Evolutionary conservation across 2,888 invertebrate species (phyloP).

Genomic region (Zeuzera pyrina): DNA sequence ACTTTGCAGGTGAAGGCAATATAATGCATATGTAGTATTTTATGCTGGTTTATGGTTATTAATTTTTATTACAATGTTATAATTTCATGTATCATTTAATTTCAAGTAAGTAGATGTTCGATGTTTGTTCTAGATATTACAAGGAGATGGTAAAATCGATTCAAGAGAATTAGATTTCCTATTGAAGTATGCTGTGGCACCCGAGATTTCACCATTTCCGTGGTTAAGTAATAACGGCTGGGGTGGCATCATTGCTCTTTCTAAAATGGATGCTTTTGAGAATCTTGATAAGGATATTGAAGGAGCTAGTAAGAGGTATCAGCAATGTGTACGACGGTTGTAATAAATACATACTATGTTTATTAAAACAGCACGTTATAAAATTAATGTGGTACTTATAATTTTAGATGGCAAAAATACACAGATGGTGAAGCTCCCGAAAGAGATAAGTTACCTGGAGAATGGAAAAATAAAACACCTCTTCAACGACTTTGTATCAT

Average conservation of each 20-base stretch:
- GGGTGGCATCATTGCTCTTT: constrained; percentile 87
- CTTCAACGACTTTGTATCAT: constrained; percentile 93
- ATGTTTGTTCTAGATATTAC: constrained; percentile 47
- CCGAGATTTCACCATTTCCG: constrained; percentile 83
- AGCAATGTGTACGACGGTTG: too few relatives aligned
- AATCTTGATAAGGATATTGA: constrained; percentile 93
- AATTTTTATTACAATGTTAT: too few relatives aligned
- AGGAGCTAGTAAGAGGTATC: constrained; percentile 83
- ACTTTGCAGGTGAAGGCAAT: constrained; percentile 78
- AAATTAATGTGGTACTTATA: too few relatives aligned
- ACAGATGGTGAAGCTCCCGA: constrained; percentile 94
- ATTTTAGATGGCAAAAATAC: constrained; percentile 91
- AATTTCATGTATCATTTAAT: too few relatives aligned
- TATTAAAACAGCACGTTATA: too few relatives aligned
- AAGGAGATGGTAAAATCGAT: constrained; percentile 76
- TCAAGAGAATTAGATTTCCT: constrained; percentile 88
- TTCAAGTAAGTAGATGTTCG: too few relatives aligned
- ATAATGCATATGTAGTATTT: not conserved
- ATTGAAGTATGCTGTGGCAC: constrained; percentile 85
- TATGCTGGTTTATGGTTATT: too few relatives aligned
- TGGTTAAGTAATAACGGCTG: constrained; percentile 85
- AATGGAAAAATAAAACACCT: constrained; percentile 93
- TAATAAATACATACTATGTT: too few relatives aligned
- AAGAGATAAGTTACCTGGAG: constrained; percentile 93
- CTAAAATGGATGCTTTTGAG: constrained; percentile 83